phyloP scores from a whole-genome alignment of 2,113 vertebrate species.

The Corvus cornix region DNA sequence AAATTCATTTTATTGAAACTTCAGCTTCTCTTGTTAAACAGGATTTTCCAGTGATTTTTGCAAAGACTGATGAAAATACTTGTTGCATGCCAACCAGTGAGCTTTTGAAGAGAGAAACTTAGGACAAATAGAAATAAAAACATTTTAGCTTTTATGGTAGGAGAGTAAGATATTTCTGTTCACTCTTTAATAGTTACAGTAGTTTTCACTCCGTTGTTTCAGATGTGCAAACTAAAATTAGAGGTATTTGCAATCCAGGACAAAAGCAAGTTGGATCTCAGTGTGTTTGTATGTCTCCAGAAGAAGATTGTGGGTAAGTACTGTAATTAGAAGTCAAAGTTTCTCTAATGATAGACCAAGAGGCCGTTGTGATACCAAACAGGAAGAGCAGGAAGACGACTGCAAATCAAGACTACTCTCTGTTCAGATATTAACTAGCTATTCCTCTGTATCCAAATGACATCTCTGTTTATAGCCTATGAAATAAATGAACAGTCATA shows the following conservation, averaged over 20 bases:
- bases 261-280: conserved; percentile 69
- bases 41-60: neutral
- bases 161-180: neutral
- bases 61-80: neutral
- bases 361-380: neutral
- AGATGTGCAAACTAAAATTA: conserved; percentile 54
- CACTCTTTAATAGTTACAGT: neutral
- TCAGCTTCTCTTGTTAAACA: neutral
- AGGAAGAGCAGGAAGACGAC: neutral
- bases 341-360: neutral
- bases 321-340: neutral
- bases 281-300: conserved; percentile 83
- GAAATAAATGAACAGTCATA: neutral
- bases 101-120: neutral
- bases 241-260: conserved; percentile 77
- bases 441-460: neutral
- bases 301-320: conserved; percentile 81
- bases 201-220: conserved; percentile 13
- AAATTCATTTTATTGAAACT: neutral
- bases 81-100: neutral
- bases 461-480: neutral
- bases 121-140: neutral
- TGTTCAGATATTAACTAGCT: neutral
- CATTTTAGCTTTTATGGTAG: neutral
- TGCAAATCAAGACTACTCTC: neutral